Evolutionary conservation across 2,797 vertebrate species (phyloP).

Genomic region (Manis crassicaudata): DNA sequence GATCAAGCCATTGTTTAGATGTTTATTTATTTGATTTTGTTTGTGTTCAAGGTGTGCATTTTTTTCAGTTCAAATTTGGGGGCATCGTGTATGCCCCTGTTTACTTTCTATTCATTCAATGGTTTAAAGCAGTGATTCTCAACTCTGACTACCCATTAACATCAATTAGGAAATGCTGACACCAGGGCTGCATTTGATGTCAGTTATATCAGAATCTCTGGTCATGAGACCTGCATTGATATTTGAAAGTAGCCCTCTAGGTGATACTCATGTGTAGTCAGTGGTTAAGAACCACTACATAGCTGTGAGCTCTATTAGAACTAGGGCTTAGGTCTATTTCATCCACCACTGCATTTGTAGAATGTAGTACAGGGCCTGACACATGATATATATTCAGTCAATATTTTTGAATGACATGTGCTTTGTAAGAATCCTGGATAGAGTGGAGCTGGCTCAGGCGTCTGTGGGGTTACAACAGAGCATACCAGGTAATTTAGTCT

Average conservation of each 20-base stretch:
- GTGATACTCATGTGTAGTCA: not conserved
- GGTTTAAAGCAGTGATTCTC: not conserved
- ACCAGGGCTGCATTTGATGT: not conserved
- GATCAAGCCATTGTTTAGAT: not conserved
- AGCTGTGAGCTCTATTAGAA: not conserved
- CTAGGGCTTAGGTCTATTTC: not conserved
- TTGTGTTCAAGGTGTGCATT: not conserved
- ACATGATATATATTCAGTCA: constrained; percentile 2
- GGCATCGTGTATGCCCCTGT: not conserved
- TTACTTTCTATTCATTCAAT: not conserved
- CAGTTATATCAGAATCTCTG: not conserved
- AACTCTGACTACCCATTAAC: not conserved
- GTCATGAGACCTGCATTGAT: not conserved
- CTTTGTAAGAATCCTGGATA: not conserved
- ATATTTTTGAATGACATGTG: not conserved
- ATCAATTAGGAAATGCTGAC: not conserved
- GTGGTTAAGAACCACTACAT: not conserved
- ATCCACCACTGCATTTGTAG: not conserved
- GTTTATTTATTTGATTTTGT: not conserved
- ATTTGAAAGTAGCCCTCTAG: not conserved
- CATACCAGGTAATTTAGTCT: not conserved
- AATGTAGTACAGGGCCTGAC: not conserved
- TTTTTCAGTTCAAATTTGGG: not conserved
- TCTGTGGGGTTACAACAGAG: not conserved
- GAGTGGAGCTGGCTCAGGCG: not conserved